Evolutionary conservation across 2,888 invertebrate genomes (phyloP).

Genomic region (Herminia tarsipennalis): DNA sequence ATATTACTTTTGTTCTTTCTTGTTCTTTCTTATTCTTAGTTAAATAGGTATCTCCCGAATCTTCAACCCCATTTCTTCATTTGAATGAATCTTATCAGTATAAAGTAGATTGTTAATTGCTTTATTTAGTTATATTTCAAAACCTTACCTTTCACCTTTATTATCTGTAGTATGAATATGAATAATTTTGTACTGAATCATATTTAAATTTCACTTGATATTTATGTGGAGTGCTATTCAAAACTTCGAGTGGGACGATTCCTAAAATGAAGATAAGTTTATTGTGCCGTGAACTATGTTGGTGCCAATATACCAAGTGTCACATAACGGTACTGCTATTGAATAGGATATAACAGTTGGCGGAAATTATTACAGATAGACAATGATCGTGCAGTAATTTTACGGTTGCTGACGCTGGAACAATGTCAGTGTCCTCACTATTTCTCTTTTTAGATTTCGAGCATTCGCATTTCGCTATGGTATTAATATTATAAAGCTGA

Average conservation of each 20-base stretch:
- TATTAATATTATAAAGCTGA: no score
- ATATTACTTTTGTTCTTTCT: no score
- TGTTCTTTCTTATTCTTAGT: no score
- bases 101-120: no score
- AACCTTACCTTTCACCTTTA: no score
- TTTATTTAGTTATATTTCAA: no score
- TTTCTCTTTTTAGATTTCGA: conserved; percentile 24
- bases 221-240: not conserved
- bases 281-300: conserved; percentile 39
- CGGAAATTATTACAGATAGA: conserved; percentile 70
- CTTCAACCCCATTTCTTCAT: no score
- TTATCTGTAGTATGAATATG: no score
- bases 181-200: not conserved
- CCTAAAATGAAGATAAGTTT: conserved; percentile 22
- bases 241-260: not conserved
- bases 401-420: conserved; percentile 73
- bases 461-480: not conserved
- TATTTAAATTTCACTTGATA: not conserved
- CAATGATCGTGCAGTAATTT: conserved; percentile 69
- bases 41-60: no score
- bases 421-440: conserved; percentile 69
- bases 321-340: conserved; percentile 60
- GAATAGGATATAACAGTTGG: conserved; percentile 58
- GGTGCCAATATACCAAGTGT: conserved; percentile 39
- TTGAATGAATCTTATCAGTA: no score